A percentile compares a stretch with the other conserved stretches of the same genome.
Evolutionary conservation across 1,140 invertebrate species (phyloP).

Genomic region (Drosophila ficusphila): DNA sequence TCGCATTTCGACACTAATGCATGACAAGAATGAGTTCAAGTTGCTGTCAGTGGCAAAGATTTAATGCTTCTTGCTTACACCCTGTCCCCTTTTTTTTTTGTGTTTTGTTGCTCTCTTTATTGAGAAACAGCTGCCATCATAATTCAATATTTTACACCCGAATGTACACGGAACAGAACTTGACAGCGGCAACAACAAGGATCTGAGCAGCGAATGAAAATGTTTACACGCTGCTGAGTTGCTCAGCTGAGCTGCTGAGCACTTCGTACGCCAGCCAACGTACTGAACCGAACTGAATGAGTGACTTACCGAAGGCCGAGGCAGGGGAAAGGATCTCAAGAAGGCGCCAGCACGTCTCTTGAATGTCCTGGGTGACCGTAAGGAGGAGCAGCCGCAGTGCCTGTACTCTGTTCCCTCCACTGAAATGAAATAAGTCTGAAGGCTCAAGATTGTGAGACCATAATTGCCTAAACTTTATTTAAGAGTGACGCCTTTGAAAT

Average conservation of each 20-base stretch:
- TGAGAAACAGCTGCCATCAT: slow-evolving; percentile 81
- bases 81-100: slow-evolving; percentile 1
- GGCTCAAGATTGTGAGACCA: too few relatives aligned
- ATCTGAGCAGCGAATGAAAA: slow-evolving; percentile 63
- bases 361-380: slow-evolving; percentile 54
- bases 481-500: too few relatives aligned
- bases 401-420: background rate
- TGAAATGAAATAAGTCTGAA: background rate
- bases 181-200: slow-evolving; percentile 56
- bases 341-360: slow-evolving; percentile 62
- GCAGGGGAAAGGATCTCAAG: slow-evolving; percentile 4
- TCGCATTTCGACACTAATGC: slow-evolving; percentile 51
- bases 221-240: slow-evolving; percentile 74
- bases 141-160: slow-evolving; percentile 82
- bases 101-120: slow-evolving; percentile 44
- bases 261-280: slow-evolving; percentile 49
- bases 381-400: slow-evolving; percentile 7
- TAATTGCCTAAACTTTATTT: too few relatives aligned
- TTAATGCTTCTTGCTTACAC: slow-evolving; percentile 61
- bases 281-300: slow-evolving; percentile 40
- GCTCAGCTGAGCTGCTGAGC: slow-evolving; percentile 38
- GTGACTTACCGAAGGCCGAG: slow-evolving; percentile 14
- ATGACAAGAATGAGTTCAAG: slow-evolving; percentile 77
- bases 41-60: slow-evolving; percentile 71
- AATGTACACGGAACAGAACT: slow-evolving; percentile 75